Evolutionary conservation across 2,113 vertebrate genomes (phyloP), one percentile per base, ranked within the genome.

Genomic region (Entelurus aequoreus): DNA sequence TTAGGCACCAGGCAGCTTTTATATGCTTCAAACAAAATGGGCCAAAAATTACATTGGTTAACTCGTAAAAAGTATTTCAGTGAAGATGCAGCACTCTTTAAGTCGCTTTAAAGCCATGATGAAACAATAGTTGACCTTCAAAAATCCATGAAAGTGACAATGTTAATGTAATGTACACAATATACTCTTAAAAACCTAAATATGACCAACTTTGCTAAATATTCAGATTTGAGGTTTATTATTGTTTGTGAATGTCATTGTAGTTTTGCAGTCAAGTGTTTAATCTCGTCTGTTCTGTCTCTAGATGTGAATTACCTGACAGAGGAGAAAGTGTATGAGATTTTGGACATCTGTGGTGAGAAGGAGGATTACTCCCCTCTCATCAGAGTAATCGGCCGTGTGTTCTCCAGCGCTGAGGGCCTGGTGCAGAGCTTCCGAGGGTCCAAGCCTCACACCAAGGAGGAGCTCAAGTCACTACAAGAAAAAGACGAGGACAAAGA

Each of bases 401-500:
- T 99, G 6, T 99, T 99, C 88, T 98, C 96, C 48, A 97, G 94
- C 28, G 94, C 97, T 0, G 96, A 99, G 72, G 94, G 95, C 13
- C 83, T 99, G 84, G 96, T 97, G 54, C 93, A 94, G 85, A 99
- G 96, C 84, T 99, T 99, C 83, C 90, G 96, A 48, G 93, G 94
- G 80, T 90, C 92, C 62, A 95, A 94, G 62, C 93, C 95, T 8
- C 96, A 95, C 73, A 97, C 95, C 14, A 99, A 99, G 86, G 96
- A 99, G 84, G 96, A 99, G 80, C 91, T 98, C 38, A 99, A 99
- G 80, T 97, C 96, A 42, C 93, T 97, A 63, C 97, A 99, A 79
- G 94, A 88, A 62, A 98, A 98, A 72, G 96, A 98, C 37, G 96
- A 99, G 85, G 96, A 98, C 84, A 99, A 99, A 71, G 96, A 97